These are phyloP conservation scores for Chironomus tentans DNA, from an alignment of 2,888 invertebrate genomes.

Conservation along the genomic window DNA sequence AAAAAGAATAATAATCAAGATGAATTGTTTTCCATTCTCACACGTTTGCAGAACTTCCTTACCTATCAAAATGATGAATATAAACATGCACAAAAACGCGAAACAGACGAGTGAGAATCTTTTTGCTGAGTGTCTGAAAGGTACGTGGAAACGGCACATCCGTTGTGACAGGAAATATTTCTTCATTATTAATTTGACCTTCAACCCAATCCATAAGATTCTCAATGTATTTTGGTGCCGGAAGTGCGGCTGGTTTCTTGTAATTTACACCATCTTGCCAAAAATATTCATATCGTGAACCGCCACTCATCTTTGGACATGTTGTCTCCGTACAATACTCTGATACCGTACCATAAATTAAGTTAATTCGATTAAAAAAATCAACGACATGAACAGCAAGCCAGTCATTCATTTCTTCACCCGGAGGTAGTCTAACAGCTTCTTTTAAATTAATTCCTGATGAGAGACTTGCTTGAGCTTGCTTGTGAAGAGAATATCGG, in stretches of 20 bases:
- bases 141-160: slow-evolving; percentile 67
- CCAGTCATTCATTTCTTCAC: slow-evolving; percentile 85
- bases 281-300: slow-evolving; percentile 47
- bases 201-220: slow-evolving; percentile 89
- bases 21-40: not conserved
- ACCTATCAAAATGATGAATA: slow-evolving; percentile 86
- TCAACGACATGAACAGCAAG: slow-evolving; percentile 90
- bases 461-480: slow-evolving; percentile 81
- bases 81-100: slow-evolving; percentile 90
- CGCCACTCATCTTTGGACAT: slow-evolving; percentile 87
- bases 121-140: slow-evolving; percentile 67
- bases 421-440: slow-evolving; percentile 72
- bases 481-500: slow-evolving; percentile 78
- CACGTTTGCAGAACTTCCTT: slow-evolving; percentile 36
- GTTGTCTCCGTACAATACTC: slow-evolving; percentile 74
- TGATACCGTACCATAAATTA: slow-evolving; percentile 82
- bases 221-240: slow-evolving; percentile 74
- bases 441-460: slow-evolving; percentile 76
- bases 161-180: slow-evolving; percentile 72
- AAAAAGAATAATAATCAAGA: not conserved
- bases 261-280: slow-evolving; percentile 38
- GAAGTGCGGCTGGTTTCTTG: slow-evolving; percentile 68
- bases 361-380: slow-evolving; percentile 87
- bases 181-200: slow-evolving; percentile 79
- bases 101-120: slow-evolving; percentile 79